These are phyloP conservation scores for Taenaris catops DNA, from an alignment of 2,888 invertebrate genomes.

Conservation along the genomic window DNA sequence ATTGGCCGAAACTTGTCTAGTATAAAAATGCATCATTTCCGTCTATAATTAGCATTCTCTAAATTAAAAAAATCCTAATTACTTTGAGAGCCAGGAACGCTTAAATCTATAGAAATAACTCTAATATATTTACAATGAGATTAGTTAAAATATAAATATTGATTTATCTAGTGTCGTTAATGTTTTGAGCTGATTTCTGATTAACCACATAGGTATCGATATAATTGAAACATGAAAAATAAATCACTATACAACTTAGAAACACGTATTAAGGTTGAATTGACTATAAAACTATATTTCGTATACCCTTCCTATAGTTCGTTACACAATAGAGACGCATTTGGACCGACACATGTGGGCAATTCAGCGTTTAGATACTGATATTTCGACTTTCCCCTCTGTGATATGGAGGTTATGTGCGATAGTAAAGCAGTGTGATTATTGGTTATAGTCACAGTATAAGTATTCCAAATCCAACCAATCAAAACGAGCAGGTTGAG, in stretches of 20 bases:
- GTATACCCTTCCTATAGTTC: slow-evolving; percentile 33
- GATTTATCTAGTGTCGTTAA: slow-evolving; percentile 73
- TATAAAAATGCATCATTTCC: slow-evolving; percentile 61
- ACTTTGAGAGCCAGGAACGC: slow-evolving; percentile 79
- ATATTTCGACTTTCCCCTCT: too few relatives aligned
- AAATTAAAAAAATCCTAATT: slow-evolving; percentile 63
- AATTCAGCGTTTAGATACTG: too few relatives aligned
- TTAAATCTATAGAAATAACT: slow-evolving; percentile 59
- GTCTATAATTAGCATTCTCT: slow-evolving; percentile 54
- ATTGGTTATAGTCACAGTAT: too few relatives aligned
- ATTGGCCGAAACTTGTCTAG: slow-evolving; percentile 69
- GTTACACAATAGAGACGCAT: slow-evolving; percentile 21
- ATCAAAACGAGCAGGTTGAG: too few relatives aligned
- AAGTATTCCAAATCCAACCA: too few relatives aligned
- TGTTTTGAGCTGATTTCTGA: slow-evolving; percentile 68
- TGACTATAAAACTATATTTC: slow-evolving; percentile 27
- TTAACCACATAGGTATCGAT: slow-evolving; percentile 11
- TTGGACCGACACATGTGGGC: too few relatives aligned
- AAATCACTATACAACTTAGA: slow-evolving; percentile 38
- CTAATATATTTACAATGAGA: slow-evolving; percentile 77
- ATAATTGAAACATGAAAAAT: slow-evolving; percentile 14
- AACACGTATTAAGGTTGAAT: slow-evolving; percentile 25
- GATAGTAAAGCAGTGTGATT: too few relatives aligned
- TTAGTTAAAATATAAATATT: slow-evolving; percentile 65
- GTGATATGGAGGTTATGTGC: too few relatives aligned